phyloP scores from a whole-genome alignment of 2,797 vertebrate species.

The Sitta carolinensis region DNA sequence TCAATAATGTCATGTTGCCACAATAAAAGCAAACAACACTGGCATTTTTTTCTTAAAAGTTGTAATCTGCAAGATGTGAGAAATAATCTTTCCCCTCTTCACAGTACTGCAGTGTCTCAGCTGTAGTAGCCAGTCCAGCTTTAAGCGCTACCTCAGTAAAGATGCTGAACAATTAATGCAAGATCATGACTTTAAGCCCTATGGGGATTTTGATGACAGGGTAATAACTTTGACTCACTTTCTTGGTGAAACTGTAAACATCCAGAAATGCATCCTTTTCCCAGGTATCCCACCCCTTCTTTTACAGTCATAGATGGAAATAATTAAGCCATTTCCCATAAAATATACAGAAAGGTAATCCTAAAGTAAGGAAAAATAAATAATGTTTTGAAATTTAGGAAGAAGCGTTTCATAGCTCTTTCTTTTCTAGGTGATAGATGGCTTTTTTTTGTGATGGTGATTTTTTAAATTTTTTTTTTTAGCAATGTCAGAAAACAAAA shows the following conservation, averaged over 20 bases:
- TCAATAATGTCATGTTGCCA: conserved; percentile 11
- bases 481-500: background rate
- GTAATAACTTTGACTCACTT: background rate
- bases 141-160: background rate
- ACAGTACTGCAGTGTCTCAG: background rate
- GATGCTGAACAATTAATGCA: background rate
- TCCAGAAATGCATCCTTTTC: background rate
- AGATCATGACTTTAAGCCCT: background rate
- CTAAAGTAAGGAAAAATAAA: background rate
- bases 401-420: background rate
- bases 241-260: background rate
- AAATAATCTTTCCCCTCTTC: background rate
- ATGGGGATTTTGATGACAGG: background rate
- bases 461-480: background rate
- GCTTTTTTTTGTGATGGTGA: background rate
- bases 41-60: conserved; percentile 4
- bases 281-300: background rate
- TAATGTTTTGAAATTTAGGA: background rate
- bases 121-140: background rate
- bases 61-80: background rate
- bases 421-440: background rate
- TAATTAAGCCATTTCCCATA: background rate
- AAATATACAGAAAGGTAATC: background rate
- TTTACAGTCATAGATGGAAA: background rate
- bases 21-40: conserved; percentile 21